phyloP scores from a whole-genome alignment of 2,113 vertebrate species.

The Gymnobelideus leadbeateri region DNA sequence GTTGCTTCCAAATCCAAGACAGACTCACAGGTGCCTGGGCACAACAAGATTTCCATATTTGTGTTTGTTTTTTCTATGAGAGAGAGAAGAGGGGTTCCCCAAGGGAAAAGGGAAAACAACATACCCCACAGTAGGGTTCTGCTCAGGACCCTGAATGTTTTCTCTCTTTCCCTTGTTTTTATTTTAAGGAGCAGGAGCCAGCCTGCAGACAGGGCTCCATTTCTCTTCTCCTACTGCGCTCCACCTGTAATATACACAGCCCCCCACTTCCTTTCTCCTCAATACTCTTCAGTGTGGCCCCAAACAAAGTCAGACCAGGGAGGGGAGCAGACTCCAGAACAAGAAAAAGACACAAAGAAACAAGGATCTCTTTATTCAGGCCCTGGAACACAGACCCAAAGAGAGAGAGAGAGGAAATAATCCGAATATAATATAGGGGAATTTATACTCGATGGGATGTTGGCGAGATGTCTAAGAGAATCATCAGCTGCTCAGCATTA shows the following conservation, averaged over 20 bases:
- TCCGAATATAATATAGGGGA: slow-evolving; percentile 54
- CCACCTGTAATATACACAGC: slow-evolving; percentile 39
- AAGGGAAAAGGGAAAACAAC: slow-evolving; percentile 44
- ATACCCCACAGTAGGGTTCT: slow-evolving; percentile 7
- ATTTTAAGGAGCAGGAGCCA: slow-evolving; percentile 47
- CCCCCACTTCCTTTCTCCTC: slow-evolving; percentile 14
- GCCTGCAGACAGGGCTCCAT: slow-evolving; percentile 29
- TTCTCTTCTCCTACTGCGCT: slow-evolving; percentile 12
- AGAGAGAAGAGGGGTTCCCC: slow-evolving; percentile 58
- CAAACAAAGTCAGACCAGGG: slow-evolving; percentile 37
- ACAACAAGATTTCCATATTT: slow-evolving; percentile 50
- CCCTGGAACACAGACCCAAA: slow-evolving; percentile 58
- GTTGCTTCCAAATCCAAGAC: not conserved
- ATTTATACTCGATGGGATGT: slow-evolving; percentile 36
- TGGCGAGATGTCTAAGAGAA: slow-evolving; percentile 14
- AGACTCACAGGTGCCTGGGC: slow-evolving; percentile 55
- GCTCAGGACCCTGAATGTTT: slow-evolving; percentile 57
- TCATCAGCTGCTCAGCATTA: not conserved
- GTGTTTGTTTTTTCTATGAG: slow-evolving; percentile 71
- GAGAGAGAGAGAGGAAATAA: slow-evolving; percentile 56
- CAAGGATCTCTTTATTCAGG: slow-evolving; percentile 69
- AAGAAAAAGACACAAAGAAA: slow-evolving; percentile 46
- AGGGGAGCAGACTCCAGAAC: slow-evolving; percentile 44
- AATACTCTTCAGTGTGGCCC: slow-evolving; percentile 45
- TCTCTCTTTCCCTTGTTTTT: slow-evolving; percentile 65